Conservation (phyloP, 2,888 invertebrate genomes). For the Mystacides longicornis region DNA sequence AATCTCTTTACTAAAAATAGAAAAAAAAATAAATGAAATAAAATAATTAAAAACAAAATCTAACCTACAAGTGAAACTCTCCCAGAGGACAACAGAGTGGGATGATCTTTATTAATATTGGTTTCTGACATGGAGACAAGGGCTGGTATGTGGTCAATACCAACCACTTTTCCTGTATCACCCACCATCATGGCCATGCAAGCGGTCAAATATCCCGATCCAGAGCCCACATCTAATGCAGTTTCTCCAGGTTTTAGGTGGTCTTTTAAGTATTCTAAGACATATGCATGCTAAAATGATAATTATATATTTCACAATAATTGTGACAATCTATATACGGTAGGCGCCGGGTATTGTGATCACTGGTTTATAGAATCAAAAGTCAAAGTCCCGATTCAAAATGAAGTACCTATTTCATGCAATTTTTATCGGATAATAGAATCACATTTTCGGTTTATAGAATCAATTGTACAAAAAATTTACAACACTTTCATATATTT, state of each 20-base stretch:
- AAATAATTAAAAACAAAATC: conserved; percentile 24
- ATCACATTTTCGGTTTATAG: no score
- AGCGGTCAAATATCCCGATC: conserved; percentile 87
- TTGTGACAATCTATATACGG: no score
- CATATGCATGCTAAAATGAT: conserved; percentile 74
- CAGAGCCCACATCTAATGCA: conserved; percentile 89
- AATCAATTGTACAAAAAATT: no score
- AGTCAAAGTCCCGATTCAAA: no score
- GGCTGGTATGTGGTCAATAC: conserved; percentile 86
- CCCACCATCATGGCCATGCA: conserved; percentile 86
- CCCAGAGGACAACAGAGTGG: conserved; percentile 58
- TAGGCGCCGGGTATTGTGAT: no score
- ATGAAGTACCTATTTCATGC: no score
- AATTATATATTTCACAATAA: conserved; percentile 7
- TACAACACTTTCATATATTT: no score
- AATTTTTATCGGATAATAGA: no score
- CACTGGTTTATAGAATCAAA: no score
- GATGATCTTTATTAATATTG: conserved; percentile 71
- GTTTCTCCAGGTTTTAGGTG: conserved; percentile 68
- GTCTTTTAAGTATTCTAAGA: conserved; percentile 74
- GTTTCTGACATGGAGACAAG: conserved; percentile 64
- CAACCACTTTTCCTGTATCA: conserved; percentile 59
- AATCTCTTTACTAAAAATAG: no score
- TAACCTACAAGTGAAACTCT: conserved; percentile 65
- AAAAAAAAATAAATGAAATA: no score